These are phyloP conservation scores for Lithobates pipiens DNA, from an alignment of 2,797 vertebrate genomes.

Conservation along the genomic window DNA sequence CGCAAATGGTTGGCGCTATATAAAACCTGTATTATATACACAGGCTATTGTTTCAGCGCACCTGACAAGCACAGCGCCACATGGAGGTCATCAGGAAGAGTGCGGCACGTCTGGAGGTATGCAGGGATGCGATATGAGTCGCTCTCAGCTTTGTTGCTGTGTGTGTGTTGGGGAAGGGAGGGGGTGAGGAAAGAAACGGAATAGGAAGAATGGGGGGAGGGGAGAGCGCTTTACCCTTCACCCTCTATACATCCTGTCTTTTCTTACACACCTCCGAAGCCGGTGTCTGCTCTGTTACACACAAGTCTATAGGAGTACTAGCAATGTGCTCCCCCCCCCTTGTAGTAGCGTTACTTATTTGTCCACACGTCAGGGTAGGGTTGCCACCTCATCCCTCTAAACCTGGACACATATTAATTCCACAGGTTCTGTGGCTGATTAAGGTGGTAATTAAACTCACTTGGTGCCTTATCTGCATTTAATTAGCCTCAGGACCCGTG, in stretches of 20 bases:
- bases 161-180: not conserved
- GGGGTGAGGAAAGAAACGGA: conserved; percentile 34
- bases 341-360: too few relatives aligned
- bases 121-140: not conserved
- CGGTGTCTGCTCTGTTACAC: not conserved
- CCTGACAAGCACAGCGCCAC: not conserved
- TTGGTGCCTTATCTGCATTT: too few relatives aligned
- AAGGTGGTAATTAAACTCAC: too few relatives aligned
- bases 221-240: conserved; percentile 17
- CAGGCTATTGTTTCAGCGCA: too few relatives aligned
- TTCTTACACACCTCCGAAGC: not conserved
- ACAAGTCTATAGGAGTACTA: not conserved
- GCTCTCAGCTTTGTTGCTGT: conserved; percentile 28
- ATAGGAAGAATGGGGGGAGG: conserved; percentile 37
- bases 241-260: not conserved
- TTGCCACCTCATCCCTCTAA: too few relatives aligned
- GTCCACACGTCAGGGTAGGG: not conserved
- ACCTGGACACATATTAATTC: too few relatives aligned
- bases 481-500: too few relatives aligned
- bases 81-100: not conserved
- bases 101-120: not conserved
- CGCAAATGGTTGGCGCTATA: too few relatives aligned
- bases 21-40: too few relatives aligned
- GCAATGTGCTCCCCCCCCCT: too few relatives aligned
- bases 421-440: too few relatives aligned